Base-by-base conservation (phyloP, 1,140 invertebrate genomes). In the Pomacea maculata region DNA sequence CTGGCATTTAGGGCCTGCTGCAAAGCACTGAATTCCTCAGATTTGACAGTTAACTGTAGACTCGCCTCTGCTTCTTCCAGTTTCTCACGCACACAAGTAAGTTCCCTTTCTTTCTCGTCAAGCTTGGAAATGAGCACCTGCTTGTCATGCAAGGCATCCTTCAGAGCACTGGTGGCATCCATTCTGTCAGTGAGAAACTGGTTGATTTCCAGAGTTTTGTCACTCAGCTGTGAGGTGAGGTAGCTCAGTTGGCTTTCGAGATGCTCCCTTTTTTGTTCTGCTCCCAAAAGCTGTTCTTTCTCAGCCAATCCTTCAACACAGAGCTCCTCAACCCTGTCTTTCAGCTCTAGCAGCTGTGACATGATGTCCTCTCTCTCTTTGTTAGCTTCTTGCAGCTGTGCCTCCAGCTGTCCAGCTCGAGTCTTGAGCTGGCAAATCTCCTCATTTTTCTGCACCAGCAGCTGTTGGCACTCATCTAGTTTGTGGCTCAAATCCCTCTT, bases 41-140 rank as follows among this genome's bases (percentile, higher is more conserved):
- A 78, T 21, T 55, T 63, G n/a, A 55, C 7, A 0, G 61, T 75
- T 15, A 74, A 57, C 21, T 65, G 52, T 7, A 78, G n/a, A 21
- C n/a, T 55, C 12, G 80, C 67, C 45, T 80, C 75, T 52, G 65
- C 57, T 54, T 83, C 63, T 54, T 80, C 68, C 19, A 80, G 68
- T 55, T 80, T 80, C 57, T 67, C 19, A 11, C 73, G 6, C 71
- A 80, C 3, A 8, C 25, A 25, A 25, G 55, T 21, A 6, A 80
- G 67, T 8, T 25, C 25, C 21, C 17, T 34, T 52, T 73, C 63
- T 15, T 80, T 73, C 17, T 74, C 78, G 21, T 73, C 21, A 4
- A 80, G 72, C 54, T 74, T 65, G 34, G 8, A 14, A 7, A 14
- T 19, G 25, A 80, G 34, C 10, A 15, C 25, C 15, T 80, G 72